These are phyloP conservation scores for Oreohelix idahoensis DNA, from an alignment of 1,140 invertebrate species.

Conservation along the genomic window DNA sequence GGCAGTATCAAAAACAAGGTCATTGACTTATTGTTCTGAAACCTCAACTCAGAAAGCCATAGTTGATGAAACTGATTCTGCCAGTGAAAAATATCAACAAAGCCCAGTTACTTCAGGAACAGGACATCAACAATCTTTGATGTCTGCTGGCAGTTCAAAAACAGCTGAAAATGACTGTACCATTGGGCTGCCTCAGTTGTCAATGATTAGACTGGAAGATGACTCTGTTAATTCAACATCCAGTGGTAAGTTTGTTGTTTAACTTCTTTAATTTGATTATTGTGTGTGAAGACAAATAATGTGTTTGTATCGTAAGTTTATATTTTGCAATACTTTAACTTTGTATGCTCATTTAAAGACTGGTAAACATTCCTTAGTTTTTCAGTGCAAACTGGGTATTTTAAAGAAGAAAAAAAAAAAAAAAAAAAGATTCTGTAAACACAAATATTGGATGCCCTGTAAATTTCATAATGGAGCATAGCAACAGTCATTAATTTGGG, in stretches of 20 bases:
- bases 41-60: background rate
- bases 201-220: background rate
- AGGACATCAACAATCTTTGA: background rate
- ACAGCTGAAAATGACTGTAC: background rate
- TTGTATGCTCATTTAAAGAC: too few relatives aligned
- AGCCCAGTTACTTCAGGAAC: background rate
- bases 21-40: background rate
- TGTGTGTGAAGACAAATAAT: too few relatives aligned
- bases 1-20: background rate
- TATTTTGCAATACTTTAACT: too few relatives aligned
- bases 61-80: background rate
- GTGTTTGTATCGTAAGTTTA: too few relatives aligned
- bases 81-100: background rate
- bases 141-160: background rate
- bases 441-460: too few relatives aligned
- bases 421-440: too few relatives aligned
- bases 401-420: too few relatives aligned
- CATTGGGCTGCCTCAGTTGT: background rate
- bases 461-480: too few relatives aligned
- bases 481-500: too few relatives aligned
- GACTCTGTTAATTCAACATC: background rate
- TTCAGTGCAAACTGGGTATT: too few relatives aligned
- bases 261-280: too few relatives aligned
- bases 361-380: too few relatives aligned
- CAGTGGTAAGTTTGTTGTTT: background rate